Evolutionary conservation across 1,140 invertebrate genomes (phyloP).

Genomic region (Sipha flava): DNA sequence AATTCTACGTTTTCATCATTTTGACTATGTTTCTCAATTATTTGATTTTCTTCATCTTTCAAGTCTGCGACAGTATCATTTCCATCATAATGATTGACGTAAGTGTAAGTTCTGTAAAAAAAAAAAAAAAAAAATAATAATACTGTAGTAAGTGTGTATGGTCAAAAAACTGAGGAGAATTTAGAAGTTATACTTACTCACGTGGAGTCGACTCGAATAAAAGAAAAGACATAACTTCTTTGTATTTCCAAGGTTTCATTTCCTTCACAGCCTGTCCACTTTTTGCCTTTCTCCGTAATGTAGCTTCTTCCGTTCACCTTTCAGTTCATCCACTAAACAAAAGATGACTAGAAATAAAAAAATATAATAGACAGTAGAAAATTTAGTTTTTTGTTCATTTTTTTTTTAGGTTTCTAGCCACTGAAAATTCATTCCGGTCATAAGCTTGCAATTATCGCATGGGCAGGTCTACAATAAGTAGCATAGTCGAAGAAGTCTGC

Average conservation of each 20-base stretch:
- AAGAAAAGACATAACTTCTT: constrained; percentile 30
- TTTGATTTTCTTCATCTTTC: too few species aligned
- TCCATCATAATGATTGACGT: too few species aligned
- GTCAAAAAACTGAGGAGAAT: too few species aligned
- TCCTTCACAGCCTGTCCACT: constrained; percentile 15
- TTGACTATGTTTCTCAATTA: too few species aligned
- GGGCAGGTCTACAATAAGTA: constrained; percentile 35
- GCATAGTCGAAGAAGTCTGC: constrained; percentile 33
- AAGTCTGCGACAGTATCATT: too few species aligned
- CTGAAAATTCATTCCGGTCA: constrained; percentile 1
- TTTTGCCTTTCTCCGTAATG: constrained; percentile 28
- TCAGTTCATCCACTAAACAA: constrained; percentile 22
- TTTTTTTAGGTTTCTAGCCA: not conserved
- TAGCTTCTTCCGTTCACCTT: constrained; percentile 33
- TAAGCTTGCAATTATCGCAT: constrained; percentile 34
- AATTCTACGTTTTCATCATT: too few species aligned
- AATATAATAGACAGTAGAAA: not conserved
- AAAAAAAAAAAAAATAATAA: too few species aligned
- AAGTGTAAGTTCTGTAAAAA: too few species aligned
- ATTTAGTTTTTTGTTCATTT: not conserved
- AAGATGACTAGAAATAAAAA: constrained; percentile 1
- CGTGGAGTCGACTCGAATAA: not conserved
- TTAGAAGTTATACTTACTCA: too few species aligned
- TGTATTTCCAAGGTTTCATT: constrained; percentile 33
- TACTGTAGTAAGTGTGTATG: too few species aligned